Conservation (phyloP, 2,888 invertebrate species). For the Lasioglossum oenotherae region DNA sequence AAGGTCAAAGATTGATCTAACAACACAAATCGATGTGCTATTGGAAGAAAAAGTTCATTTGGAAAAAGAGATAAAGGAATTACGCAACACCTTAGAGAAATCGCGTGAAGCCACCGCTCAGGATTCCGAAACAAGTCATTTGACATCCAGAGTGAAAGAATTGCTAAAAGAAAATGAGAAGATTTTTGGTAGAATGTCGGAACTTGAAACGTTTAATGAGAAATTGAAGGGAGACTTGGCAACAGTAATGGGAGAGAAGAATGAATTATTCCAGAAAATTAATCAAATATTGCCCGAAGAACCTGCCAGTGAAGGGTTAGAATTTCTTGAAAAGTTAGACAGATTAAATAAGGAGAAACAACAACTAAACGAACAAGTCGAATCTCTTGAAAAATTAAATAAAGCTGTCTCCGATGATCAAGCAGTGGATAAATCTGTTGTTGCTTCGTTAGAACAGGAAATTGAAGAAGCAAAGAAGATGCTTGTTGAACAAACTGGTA, state of each 20-base stretch:
- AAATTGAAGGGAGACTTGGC: slow-evolving; percentile 57
- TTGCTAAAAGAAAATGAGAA: slow-evolving; percentile 68
- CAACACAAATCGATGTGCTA: slow-evolving; percentile 50
- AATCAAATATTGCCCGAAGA: slow-evolving; percentile 83
- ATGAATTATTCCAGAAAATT: slow-evolving; percentile 88
- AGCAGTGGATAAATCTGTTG: slow-evolving; percentile 55
- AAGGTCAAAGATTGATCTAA: slow-evolving; percentile 37
- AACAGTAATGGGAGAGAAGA: slow-evolving; percentile 86
- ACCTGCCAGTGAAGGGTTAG: slow-evolving; percentile 89
- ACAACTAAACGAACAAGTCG: slow-evolving; percentile 83
- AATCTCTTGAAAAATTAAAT: slow-evolving; percentile 83
- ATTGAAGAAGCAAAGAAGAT: slow-evolving; percentile 85
- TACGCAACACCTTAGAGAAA: slow-evolving; percentile 52
- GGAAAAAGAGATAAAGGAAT: slow-evolving; percentile 72
- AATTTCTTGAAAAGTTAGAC: slow-evolving; percentile 89
- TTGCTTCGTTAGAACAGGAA: slow-evolving; percentile 76
- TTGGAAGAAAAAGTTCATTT: slow-evolving; percentile 70
- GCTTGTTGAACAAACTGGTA: slow-evolving; percentile 87
- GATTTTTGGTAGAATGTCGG: slow-evolving; percentile 75
- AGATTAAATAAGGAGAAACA: slow-evolving; percentile 86
- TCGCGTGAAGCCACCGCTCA: slow-evolving; percentile 25
- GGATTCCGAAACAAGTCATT: slow-evolving; percentile 48
- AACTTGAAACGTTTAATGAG: slow-evolving; percentile 72
- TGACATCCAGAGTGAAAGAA: slow-evolving; percentile 46
- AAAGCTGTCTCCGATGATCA: slow-evolving; percentile 82